Conservation (phyloP, 2,113 vertebrate genomes). For the Coryphaenoides rupestris region DNA sequence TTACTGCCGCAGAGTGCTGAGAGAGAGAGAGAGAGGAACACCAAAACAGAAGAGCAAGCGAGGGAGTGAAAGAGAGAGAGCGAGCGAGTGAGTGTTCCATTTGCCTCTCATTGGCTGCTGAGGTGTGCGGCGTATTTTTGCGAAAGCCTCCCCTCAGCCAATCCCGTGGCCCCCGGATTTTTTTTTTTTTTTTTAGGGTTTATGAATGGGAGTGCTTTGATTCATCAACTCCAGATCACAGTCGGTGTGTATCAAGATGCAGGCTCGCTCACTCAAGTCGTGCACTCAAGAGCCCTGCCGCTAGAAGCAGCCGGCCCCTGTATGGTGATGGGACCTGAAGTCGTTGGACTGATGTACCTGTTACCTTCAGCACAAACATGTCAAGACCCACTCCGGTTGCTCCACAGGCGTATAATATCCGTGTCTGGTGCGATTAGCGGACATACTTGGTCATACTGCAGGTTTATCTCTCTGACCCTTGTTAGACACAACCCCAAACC, state of each 20-base stretch:
- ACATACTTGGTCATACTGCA: no score
- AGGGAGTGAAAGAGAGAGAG: slow-evolving; percentile 40
- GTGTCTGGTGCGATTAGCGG: no score
- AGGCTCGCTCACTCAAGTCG: slow-evolving; percentile 14
- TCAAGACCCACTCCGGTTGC: no score
- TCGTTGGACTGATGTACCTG: no score
- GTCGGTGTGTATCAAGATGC: slow-evolving; percentile 10
- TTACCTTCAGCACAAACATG: no score
- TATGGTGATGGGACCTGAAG: not conserved
- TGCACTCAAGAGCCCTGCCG: slow-evolving; percentile 13
- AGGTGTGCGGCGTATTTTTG: slow-evolving; percentile 49
- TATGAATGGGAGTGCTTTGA: slow-evolving; percentile 67
- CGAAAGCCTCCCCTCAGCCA: slow-evolving; percentile 41
- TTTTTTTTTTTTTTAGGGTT: no score
- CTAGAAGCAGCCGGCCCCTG: not conserved
- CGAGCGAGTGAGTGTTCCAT: slow-evolving; percentile 47
- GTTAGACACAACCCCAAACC: no score
- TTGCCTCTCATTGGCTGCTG: slow-evolving; percentile 48
- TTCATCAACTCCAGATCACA: slow-evolving; percentile 35
- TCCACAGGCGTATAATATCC: no score
- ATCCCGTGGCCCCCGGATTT: slow-evolving; percentile 41
- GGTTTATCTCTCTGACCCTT: no score
- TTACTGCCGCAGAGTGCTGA: slow-evolving; percentile 40
- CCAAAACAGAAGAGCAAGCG: slow-evolving; percentile 22
- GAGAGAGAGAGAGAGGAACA: slow-evolving; percentile 26